A percentile compares a stretch with the other conserved stretches of the same genome.
Evolutionary conservation across 2,888 invertebrate genomes (phyloP).

Genomic region (Chrysodeixis includens): DNA sequence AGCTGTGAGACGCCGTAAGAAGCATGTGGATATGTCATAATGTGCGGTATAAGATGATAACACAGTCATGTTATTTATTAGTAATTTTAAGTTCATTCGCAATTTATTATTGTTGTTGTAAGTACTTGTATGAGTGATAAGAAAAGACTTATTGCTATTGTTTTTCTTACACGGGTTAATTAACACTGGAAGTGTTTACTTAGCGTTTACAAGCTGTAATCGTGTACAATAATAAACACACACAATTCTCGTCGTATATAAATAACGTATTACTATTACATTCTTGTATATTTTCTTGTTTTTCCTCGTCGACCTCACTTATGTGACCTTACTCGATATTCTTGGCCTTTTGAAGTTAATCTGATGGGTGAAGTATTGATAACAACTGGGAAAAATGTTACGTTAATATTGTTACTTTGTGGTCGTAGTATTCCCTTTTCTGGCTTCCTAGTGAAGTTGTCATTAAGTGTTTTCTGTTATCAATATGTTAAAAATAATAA

Average conservation of each 20-base stretch:
- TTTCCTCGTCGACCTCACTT: neutral
- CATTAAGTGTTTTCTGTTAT: too few relatives aligned
- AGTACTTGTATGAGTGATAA: neutral
- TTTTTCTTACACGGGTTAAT: neutral
- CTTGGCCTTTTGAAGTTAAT: constrained; percentile 4
- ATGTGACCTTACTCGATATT: neutral
- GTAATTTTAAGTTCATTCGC: too few relatives aligned
- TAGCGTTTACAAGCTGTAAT: neutral
- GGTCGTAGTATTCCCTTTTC: neutral
- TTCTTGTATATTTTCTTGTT: neutral
- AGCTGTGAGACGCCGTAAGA: too few relatives aligned
- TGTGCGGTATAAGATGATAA: too few relatives aligned
- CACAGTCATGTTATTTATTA: too few relatives aligned
- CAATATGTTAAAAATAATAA: too few relatives aligned
- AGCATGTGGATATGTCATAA: too few relatives aligned
- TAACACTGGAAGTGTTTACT: neutral
- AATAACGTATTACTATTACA: neutral
- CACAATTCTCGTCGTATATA: neutral
- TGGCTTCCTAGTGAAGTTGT: neutral
- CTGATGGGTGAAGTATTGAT: neutral
- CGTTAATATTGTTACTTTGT: neutral
- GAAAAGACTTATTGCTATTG: neutral
- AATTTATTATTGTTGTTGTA: neutral
- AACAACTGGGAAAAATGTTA: neutral
- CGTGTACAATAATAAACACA: neutral